Conservation (phyloP, 2,113 vertebrate species). For the Ammodytes marinus region DNA sequence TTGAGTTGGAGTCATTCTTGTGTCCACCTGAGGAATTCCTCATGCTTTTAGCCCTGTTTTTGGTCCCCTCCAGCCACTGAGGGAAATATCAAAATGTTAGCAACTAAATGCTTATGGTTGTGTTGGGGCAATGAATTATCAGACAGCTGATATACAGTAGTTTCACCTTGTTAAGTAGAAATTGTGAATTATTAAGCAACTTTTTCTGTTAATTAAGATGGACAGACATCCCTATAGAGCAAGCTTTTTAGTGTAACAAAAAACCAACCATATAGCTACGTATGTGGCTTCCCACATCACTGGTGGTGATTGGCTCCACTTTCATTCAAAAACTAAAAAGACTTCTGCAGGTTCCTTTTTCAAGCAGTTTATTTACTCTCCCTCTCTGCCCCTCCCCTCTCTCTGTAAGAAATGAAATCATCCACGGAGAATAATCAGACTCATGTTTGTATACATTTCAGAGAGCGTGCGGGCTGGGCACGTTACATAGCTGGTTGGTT, state of each 20-base stretch:
- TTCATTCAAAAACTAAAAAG: not conserved
- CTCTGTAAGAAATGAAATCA: conserved; percentile 59
- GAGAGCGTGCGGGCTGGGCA: conserved; percentile 38
- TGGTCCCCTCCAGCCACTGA: not conserved
- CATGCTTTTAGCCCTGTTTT: not conserved
- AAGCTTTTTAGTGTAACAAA: not conserved
- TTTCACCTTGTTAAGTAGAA: too few species aligned
- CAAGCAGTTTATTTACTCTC: conserved; percentile 44
- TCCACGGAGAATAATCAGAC: conserved; percentile 72
- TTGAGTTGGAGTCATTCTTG: not conserved
- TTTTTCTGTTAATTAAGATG: not conserved
- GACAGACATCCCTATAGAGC: not conserved
- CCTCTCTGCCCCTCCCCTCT: conserved; percentile 15
- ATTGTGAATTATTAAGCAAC: too few species aligned
- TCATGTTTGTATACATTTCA: conserved; percentile 75
- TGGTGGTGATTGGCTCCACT: not conserved
- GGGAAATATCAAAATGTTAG: not conserved
- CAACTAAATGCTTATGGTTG: not conserved
- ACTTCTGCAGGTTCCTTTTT: not conserved
- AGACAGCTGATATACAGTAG: too few species aligned
- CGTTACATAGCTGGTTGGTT: conserved; percentile 77
- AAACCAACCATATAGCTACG: too few species aligned
- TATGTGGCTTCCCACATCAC: not conserved
- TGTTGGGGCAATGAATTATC: too few species aligned
- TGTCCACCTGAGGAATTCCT: not conserved